Conservation (phyloP, 1,140 invertebrate species). For the Drosophila ananassae region DNA sequence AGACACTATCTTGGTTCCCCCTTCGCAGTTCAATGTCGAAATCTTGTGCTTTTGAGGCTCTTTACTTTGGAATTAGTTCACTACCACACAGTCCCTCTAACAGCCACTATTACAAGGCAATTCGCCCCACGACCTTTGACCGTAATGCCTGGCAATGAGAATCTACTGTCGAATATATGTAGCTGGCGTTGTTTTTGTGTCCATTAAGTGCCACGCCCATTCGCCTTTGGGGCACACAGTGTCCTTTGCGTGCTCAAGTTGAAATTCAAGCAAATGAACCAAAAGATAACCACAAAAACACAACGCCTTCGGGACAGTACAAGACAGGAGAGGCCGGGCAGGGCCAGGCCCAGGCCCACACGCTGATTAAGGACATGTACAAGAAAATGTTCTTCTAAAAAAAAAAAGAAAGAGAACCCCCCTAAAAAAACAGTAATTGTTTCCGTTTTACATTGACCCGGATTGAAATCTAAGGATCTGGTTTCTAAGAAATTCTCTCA, state of each 20-base stretch:
- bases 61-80: slow-evolving; percentile 26
- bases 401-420: slow-evolving; percentile 23
- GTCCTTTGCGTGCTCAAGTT: slow-evolving; percentile 76
- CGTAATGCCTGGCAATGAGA: slow-evolving; percentile 3
- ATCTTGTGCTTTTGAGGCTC: slow-evolving; percentile 16
- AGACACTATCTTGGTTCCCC: not conserved
- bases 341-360: slow-evolving; percentile 20
- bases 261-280: slow-evolving; percentile 75
- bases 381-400: slow-evolving; percentile 58
- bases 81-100: not conserved
- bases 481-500: not conserved
- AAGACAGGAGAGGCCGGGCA: not conserved
- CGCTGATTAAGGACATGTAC: slow-evolving; percentile 74
- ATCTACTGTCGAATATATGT: not conserved
- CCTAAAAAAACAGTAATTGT: slow-evolving; percentile 47
- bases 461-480: slow-evolving; percentile 34
- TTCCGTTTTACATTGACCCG: slow-evolving; percentile 77
- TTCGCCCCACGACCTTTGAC: slow-evolving; percentile 38
- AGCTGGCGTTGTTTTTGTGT: slow-evolving; percentile 11
- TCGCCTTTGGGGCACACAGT: slow-evolving; percentile 1
- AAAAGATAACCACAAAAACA: slow-evolving; percentile 57
- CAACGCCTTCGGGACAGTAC: slow-evolving; percentile 52
- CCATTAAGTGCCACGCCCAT: slow-evolving; percentile 70
- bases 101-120: not conserved
- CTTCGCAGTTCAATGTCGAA: slow-evolving; percentile 56